phyloP scores from a whole-genome alignment of 2,113 vertebrate genomes.

The Pelusios castaneus region DNA sequence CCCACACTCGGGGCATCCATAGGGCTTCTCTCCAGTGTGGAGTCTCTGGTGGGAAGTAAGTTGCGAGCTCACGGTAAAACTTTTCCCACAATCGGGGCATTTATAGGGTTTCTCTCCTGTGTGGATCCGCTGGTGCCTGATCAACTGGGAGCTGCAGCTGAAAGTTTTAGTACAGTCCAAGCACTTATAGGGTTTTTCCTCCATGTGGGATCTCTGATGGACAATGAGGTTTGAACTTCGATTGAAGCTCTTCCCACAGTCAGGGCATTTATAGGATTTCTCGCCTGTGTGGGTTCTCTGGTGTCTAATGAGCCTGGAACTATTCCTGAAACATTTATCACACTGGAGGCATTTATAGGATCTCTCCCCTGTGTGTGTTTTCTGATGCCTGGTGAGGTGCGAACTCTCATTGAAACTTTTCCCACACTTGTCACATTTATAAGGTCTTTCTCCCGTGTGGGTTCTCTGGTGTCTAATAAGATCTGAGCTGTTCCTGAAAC shows the following conservation, averaged over 20 bases:
- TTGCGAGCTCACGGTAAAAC: background rate
- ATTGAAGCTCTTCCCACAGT: background rate
- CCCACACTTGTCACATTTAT: background rate
- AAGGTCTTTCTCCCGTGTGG: background rate
- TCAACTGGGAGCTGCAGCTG: background rate
- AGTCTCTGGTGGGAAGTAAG: background rate
- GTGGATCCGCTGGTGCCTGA: background rate
- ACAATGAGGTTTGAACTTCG: background rate
- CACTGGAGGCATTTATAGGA: background rate
- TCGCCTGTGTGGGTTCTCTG: background rate
- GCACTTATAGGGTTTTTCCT: background rate
- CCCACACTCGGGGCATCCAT: background rate
- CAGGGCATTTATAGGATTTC: background rate
- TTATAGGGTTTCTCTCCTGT: background rate
- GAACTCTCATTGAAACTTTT: slow-evolving; percentile 1
- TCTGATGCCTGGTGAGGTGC: background rate
- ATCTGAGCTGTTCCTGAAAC: background rate
- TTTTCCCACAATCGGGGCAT: background rate
- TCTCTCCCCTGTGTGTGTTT: background rate
- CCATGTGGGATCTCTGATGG: background rate
- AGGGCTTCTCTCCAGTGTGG: background rate
- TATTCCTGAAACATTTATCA: background rate
- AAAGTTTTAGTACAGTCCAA: background rate
- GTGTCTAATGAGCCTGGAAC: background rate
- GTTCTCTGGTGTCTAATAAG: background rate